Evolutionary conservation across 2,113 vertebrate species (phyloP).

Genomic region (Sarotherodon lohbergeri): DNA sequence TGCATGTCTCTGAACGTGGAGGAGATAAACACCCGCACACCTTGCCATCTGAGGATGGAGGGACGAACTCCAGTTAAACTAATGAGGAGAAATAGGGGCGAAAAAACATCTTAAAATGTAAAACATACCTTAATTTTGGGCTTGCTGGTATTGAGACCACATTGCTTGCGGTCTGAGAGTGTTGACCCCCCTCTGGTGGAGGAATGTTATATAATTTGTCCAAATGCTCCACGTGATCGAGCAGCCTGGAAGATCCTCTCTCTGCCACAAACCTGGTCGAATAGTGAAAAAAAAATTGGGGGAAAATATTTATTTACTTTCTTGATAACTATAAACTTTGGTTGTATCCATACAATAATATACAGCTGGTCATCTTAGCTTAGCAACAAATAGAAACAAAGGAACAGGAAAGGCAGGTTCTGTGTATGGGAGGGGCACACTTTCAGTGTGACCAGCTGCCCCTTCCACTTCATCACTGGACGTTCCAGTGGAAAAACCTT

Average conservation of each 20-base stretch:
- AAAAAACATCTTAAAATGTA: neutral
- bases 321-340: neutral
- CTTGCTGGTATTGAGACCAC: conserved; percentile 15
- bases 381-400: neutral
- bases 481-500: neutral
- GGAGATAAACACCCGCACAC: conserved; percentile 82
- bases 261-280: conserved; percentile 80
- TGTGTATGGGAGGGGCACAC: neutral
- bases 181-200: conserved; percentile 44
- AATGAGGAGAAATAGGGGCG: neutral
- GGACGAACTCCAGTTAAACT: neutral
- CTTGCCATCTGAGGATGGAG: conserved; percentile 72
- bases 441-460: neutral
- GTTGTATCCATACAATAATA: neutral
- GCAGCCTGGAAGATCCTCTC: conserved; percentile 75
- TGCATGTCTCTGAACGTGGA: conserved; percentile 92
- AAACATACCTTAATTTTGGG: conserved; percentile 50
- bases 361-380: neutral
- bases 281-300: neutral
- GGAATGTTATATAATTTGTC: conserved; percentile 79
- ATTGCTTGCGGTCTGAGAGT: neutral
- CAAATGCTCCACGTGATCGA: conserved; percentile 82
- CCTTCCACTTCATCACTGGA: neutral
- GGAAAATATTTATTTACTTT: neutral
- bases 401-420: neutral